Evolutionary conservation across 2,113 vertebrate species (phyloP), one percentile per base, ranked within the genome.

Genomic region (Motacilla alba): DNA sequence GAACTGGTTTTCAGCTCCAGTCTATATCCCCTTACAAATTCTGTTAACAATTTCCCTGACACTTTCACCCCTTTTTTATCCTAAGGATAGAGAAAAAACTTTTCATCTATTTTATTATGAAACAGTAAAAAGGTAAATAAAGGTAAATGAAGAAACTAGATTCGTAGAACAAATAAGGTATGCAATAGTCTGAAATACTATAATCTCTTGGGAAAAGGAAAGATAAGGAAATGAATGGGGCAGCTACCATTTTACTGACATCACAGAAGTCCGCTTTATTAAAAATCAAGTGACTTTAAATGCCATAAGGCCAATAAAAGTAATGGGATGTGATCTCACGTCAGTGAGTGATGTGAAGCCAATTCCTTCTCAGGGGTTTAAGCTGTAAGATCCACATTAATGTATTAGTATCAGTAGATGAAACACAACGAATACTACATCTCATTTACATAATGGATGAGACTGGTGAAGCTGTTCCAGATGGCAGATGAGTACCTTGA

Each of bases 391-490:
- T 93, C 50, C 76, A 75, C 63, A 79, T 97, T 97, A 97, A 94
- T 96, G 82, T 95, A 96, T 97, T 95, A 91, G 87, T 80, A 97
- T 93, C 95, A 97, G 93, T 80, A 97, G 95, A 96, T 97, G 95
- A 97, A 96, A 98, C 94, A 94, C 94, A 96, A 97, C 2, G 13
- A 96, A 92, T 90, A 81, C 60, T 87, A 91, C 73, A 89, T 91
- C 95, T 97, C 93, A 98, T 98, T 97, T 98, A 93, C 96, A 98
- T 98, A 98, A 97, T 92, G 89, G 89, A 96, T 98, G 97, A 97
- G 89, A 76, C 56, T 82, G 33, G 37, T 55, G 68, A 97, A 94
- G 86, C 52, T 92, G 90, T 95, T 98, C 96, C 97, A 98, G 97
- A 97, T 98, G 97, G 96, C 77, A 93, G 94, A 95, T 95, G 85